Conservation (phyloP, 23 tunicate species). For the Oikopleura vanhoeffeni region DNA sequence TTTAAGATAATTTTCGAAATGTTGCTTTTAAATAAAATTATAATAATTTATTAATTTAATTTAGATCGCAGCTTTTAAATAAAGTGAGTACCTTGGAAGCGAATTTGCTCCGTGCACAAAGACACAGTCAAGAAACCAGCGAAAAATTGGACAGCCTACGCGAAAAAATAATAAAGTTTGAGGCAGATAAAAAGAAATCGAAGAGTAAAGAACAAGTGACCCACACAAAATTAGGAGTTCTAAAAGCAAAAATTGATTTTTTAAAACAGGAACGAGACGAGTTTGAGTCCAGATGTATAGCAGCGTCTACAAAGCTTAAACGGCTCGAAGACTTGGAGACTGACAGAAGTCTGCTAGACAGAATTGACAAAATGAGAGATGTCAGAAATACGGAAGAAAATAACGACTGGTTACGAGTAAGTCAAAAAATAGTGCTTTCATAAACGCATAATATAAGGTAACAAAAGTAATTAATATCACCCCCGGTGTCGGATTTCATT, state of each 20-base stretch:
- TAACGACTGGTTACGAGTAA: background rate
- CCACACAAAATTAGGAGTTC: background rate
- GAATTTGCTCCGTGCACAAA: background rate
- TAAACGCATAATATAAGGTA: too few species aligned
- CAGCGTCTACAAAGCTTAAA: background rate
- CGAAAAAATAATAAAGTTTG: background rate
- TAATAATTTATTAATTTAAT: too few species aligned
- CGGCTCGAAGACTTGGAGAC: background rate
- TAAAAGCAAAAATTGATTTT: background rate
- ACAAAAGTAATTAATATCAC: too few species aligned
- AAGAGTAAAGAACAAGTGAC: background rate
- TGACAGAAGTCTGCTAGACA: background rate
- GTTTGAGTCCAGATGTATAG: background rate
- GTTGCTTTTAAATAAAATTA: too few species aligned
- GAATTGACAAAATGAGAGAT: background rate
- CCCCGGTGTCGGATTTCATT: too few species aligned
- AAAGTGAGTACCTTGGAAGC: background rate
- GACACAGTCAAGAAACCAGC: background rate
- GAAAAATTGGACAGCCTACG: background rate
- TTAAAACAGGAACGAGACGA: background rate
- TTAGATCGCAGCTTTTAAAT: too few species aligned
- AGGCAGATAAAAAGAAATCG: background rate
- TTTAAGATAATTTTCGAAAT: too few species aligned
- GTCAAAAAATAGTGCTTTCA: too few species aligned
- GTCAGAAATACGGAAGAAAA: background rate